These are phyloP conservation scores for Drymonia ruficornis DNA, from an alignment of 2,888 invertebrate species.

Conservation along the genomic window DNA sequence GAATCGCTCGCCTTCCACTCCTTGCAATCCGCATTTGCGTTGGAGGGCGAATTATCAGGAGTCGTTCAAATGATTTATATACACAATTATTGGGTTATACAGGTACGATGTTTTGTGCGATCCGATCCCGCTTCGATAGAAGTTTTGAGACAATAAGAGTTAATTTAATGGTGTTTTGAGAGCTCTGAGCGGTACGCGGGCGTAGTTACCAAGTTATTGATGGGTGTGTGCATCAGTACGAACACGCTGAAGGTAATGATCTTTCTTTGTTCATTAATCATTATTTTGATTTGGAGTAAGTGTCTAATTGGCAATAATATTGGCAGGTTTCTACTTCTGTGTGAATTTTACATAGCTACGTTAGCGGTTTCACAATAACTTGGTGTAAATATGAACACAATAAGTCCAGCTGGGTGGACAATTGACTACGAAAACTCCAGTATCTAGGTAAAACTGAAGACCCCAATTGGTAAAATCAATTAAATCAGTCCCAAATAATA, in stretches of 20 bases:
- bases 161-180: slow-evolving; percentile 75
- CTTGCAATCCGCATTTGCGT: slow-evolving; percentile 55
- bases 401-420: too few relatives aligned
- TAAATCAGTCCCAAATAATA: too few relatives aligned
- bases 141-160: slow-evolving; percentile 77
- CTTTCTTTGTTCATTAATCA: neutral
- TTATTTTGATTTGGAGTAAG: neutral
- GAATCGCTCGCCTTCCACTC: slow-evolving; percentile 15
- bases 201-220: slow-evolving; percentile 4
- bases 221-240: neutral
- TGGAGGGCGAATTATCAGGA: slow-evolving; percentile 81
- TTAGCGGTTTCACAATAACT: too few relatives aligned
- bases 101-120: slow-evolving; percentile 80
- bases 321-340: too few relatives aligned
- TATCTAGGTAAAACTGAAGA: too few relatives aligned
- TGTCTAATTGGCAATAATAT: too few relatives aligned
- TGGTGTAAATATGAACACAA: too few relatives aligned
- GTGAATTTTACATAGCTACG: too few relatives aligned
- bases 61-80: slow-evolving; percentile 84
- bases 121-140: slow-evolving; percentile 73
- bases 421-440: too few relatives aligned
- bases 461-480: too few relatives aligned
- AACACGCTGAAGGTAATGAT: neutral
- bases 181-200: slow-evolving; percentile 24
- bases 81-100: slow-evolving; percentile 84